Evolutionary conservation across 2,888 invertebrate genomes (phyloP).

Genomic region (Homarus gammarus): DNA sequence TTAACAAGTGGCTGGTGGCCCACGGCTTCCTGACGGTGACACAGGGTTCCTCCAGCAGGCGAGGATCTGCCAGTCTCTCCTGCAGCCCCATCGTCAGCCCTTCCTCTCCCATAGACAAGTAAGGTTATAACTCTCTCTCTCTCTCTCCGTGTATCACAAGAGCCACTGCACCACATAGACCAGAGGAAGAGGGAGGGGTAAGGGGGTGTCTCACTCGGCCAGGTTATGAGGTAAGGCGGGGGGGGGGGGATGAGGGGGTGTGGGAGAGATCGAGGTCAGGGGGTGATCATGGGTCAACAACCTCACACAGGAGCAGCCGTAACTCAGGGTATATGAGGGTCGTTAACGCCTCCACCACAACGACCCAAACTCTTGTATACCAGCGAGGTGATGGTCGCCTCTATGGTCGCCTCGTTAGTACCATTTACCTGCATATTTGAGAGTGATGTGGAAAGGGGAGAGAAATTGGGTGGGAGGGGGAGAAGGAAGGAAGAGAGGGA

Average conservation of each 20-base stretch:
- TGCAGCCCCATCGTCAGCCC: constrained; percentile 45
- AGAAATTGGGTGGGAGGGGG: too few species aligned
- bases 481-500: too few species aligned
- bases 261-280: constrained; percentile 21
- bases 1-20: constrained; percentile 94
- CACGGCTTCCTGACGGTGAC: constrained; percentile 80
- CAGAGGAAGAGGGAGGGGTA: constrained; percentile 16
- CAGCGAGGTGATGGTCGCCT: too few species aligned
- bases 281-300: too few species aligned
- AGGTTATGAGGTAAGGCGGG: not conserved
- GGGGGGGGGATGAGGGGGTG: constrained; percentile 22
- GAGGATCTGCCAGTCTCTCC: constrained; percentile 30
- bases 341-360: too few species aligned
- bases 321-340: too few species aligned
- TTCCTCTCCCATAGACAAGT: constrained; percentile 57
- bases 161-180: constrained; percentile 3
- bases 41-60: constrained; percentile 36
- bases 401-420: too few species aligned
- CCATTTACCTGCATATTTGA: too few species aligned
- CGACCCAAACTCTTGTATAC: too few species aligned
- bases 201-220: not conserved
- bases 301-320: too few species aligned
- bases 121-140: not conserved
- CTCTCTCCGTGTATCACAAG: not conserved
- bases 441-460: too few species aligned